phyloP scores from a whole-genome alignment of 2,888 invertebrate genomes.

The Ophion ventricosus region DNA sequence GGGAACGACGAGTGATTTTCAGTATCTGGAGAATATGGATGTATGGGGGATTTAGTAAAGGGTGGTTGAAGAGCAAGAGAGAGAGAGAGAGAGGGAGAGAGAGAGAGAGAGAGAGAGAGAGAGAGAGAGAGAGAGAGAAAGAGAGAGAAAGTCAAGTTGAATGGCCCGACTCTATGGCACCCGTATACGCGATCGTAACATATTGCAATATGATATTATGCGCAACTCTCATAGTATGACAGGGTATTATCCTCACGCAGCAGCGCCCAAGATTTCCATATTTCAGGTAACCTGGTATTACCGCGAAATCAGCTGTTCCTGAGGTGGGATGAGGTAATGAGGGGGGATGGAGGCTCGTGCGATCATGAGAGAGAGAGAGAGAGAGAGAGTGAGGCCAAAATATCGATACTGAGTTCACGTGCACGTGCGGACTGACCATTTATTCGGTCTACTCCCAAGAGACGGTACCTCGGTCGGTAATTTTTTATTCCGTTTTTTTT shows the following conservation, averaged over 20 bases:
- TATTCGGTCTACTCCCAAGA: slow-evolving; percentile 35
- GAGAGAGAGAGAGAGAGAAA: slow-evolving; percentile 7
- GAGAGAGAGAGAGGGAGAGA: slow-evolving; percentile 25
- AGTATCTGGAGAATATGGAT: too few relatives aligned
- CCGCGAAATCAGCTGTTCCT: slow-evolving; percentile 77
- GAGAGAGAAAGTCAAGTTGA: slow-evolving; percentile 63
- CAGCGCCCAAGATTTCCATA: slow-evolving; percentile 80
- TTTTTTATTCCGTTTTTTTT: slow-evolving; percentile 16
- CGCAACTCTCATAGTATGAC: slow-evolving; percentile 80
- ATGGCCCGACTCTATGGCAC: slow-evolving; percentile 72
- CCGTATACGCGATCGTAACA: slow-evolving; percentile 74
- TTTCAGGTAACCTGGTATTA: slow-evolving; percentile 81
- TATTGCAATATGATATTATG: slow-evolving; percentile 82
- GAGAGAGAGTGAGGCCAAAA: slow-evolving; percentile 25
- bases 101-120: slow-evolving; percentile 2
- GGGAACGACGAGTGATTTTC: too few relatives aligned
- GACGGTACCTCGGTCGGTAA: slow-evolving; percentile 7
- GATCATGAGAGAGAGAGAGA: slow-evolving; percentile 3
- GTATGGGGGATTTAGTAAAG: too few relatives aligned
- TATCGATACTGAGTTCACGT: slow-evolving; percentile 50
- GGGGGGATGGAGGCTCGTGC: slow-evolving; percentile 6
- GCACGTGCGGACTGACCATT: slow-evolving; percentile 50
- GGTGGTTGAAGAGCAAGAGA: too few relatives aligned
- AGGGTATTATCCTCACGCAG: slow-evolving; percentile 83
- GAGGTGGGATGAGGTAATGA: slow-evolving; percentile 33